Base-by-base conservation (phyloP, 2,888 invertebrate genomes). In the Eupithecia exiguata region DNA sequence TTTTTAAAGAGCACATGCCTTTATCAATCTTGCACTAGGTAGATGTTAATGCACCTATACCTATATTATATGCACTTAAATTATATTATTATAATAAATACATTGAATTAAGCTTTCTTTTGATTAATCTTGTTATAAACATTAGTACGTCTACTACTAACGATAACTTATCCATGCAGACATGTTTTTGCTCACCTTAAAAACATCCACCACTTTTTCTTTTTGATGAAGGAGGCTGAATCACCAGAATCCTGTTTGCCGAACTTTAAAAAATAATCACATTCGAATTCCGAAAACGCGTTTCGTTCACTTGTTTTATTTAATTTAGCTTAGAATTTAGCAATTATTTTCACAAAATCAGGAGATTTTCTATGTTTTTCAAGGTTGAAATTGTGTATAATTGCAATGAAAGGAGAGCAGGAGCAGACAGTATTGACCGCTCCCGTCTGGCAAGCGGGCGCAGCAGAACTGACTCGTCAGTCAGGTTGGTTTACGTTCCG, bases 381-480 rank as follows among this genome's bases (percentile, higher is more conserved):
- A 4, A 30, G 62, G 62, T n/a, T 53, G 16, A 63, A 46, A 72
- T 16, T 38, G 58, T 25, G 10, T 53, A 21, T 3, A 53, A 10
- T n/a, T 0, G 3, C 21, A 38, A 7, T 21, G 49, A 3, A 7
- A 7, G 49, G n/a, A n/a, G 9, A 65, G 46, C 30, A 25, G 62
- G 73, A 76, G 78, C 77, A 75, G 70, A 72, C 70, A 58, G 62
- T 76, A 72, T 74, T 70, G 77, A 77, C 69, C 78, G 77, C 78
- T 77, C 83, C 78, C 79, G 78, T 79, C 78, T 77, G 77, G 74
- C 61, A 63, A 81, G 77, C 79, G 79, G 79, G 78, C 58, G 58
- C 21, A 58, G 74, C 4, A 74, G 78, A 83, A 84, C 84, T 84
- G 0, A 21, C 12, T 14, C 12, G 25, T 14, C 25, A 12, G 63